Conservation (phyloP, 2,113 vertebrate species). For the Boulengeromyrus knoepffleri region DNA sequence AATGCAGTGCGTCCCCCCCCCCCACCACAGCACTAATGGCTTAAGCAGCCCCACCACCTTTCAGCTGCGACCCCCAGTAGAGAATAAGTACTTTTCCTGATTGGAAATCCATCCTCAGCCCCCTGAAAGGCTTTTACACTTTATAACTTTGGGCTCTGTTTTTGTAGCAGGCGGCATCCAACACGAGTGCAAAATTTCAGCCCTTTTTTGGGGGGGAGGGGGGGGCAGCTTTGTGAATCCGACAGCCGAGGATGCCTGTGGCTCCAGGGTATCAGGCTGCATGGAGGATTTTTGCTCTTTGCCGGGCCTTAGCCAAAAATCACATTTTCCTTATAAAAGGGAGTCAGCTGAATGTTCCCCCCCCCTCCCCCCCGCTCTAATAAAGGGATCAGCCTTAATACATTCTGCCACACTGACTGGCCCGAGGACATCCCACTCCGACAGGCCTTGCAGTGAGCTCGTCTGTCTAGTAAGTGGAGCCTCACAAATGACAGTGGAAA, state of each 20-base stretch:
- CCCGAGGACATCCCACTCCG: background rate
- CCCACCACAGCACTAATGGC: background rate
- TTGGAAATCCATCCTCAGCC: slow-evolving; percentile 10
- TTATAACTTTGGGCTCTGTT: background rate
- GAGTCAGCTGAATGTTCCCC: background rate
- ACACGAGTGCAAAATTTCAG: background rate
- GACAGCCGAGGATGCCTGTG: background rate
- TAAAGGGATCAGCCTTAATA: background rate
- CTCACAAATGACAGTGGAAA: background rate
- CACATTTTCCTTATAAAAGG: background rate
- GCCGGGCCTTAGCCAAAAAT: background rate
- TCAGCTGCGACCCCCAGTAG: slow-evolving; percentile 15
- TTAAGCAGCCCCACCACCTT: background rate
- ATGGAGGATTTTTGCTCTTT: background rate
- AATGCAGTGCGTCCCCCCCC: background rate
- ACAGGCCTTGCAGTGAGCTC: background rate
- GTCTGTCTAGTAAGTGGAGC: background rate
- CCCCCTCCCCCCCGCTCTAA: background rate
- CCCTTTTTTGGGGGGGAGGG: background rate
- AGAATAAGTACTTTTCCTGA: slow-evolving; percentile 2
- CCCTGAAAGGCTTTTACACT: background rate
- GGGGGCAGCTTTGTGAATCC: background rate
- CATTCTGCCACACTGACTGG: background rate
- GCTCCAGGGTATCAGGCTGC: background rate
- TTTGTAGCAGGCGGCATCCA: slow-evolving; percentile 7